Evolutionary conservation across 2,888 invertebrate genomes (phyloP).

Genomic region (Dichetophora obliterata): DNA sequence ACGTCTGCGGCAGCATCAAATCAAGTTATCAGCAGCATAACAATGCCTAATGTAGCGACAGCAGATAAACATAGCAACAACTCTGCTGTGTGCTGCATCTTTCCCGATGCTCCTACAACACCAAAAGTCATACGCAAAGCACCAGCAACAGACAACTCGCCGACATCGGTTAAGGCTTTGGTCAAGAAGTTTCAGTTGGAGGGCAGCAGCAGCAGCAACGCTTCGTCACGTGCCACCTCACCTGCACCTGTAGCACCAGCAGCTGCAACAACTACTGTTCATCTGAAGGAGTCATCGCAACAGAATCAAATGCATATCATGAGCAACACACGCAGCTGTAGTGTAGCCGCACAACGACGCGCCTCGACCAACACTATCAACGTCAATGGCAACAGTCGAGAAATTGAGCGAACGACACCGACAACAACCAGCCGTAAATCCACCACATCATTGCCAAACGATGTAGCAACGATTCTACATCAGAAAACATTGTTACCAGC

Average conservation of each 20-base stretch:
- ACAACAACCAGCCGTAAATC: neutral
- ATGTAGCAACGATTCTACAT: neutral
- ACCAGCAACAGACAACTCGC: constrained; percentile 72
- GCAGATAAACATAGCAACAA: constrained; percentile 42
- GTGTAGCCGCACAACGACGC: constrained; percentile 17
- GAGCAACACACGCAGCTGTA: constrained; percentile 37
- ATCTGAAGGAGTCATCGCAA: constrained; percentile 20
- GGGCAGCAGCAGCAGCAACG: constrained; percentile 44
- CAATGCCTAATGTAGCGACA: constrained; percentile 37
- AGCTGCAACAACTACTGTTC: constrained; percentile 41
- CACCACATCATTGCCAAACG: constrained; percentile 2
- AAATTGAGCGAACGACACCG: constrained; percentile 41
- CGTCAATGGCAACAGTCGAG: constrained; percentile 10
- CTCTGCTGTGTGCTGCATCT: constrained; percentile 66
- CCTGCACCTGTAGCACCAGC: constrained; percentile 32
- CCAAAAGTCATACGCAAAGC: constrained; percentile 78
- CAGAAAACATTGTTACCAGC: neutral
- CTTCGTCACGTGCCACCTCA: constrained; percentile 40
- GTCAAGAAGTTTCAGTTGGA: constrained; percentile 70
- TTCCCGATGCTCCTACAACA: constrained; percentile 77
- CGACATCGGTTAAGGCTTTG: constrained; percentile 68
- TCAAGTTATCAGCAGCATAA: constrained; percentile 47
- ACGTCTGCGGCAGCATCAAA: constrained; percentile 19
- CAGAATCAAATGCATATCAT: constrained; percentile 44
- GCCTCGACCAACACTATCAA: constrained; percentile 17